phyloP scores from a whole-genome alignment of 2,888 invertebrate genomes.

The Hylaea fasciaria region DNA sequence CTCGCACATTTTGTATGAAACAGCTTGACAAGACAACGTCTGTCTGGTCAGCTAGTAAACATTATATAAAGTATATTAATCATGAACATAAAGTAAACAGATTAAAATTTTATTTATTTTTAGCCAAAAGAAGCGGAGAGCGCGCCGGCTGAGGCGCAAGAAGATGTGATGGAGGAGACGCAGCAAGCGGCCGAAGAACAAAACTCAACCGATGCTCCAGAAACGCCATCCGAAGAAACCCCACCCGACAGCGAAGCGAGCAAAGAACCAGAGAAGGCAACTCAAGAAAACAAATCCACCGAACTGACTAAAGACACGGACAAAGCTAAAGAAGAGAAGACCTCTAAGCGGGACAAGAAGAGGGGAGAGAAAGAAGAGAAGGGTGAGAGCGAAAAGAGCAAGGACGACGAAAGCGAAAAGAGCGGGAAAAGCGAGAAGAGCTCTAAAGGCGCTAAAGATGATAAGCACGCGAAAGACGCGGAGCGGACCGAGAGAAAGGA shows the following conservation, averaged over 20 bases:
- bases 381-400: slow-evolving; percentile 12
- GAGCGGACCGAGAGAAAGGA: slow-evolving; percentile 10
- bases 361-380: slow-evolving; percentile 23
- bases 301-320: slow-evolving; percentile 19
- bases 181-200: slow-evolving; percentile 13
- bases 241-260: slow-evolving; percentile 22
- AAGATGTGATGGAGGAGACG: slow-evolving; percentile 27
- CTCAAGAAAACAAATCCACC: slow-evolving; percentile 13
- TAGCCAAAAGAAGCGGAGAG: slow-evolving; percentile 32
- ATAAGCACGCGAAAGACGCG: slow-evolving; percentile 2
- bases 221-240: slow-evolving; percentile 19
- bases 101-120: slow-evolving; percentile 1
- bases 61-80: too few species aligned
- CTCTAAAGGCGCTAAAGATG: slow-evolving; percentile 1
- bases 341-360: slow-evolving; percentile 19
- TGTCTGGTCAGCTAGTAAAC: too few species aligned
- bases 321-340: slow-evolving; percentile 26
- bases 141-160: slow-evolving; percentile 8
- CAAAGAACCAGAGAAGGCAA: slow-evolving; percentile 31
- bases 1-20: too few species aligned
- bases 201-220: slow-evolving; percentile 12
- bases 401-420: slow-evolving; percentile 4
- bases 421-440: slow-evolving; percentile 11
- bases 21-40: too few species aligned
- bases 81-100: too few species aligned